Evolutionary conservation across 1,140 invertebrate genomes (phyloP).

Genomic region (Drosophila ambigua): DNA sequence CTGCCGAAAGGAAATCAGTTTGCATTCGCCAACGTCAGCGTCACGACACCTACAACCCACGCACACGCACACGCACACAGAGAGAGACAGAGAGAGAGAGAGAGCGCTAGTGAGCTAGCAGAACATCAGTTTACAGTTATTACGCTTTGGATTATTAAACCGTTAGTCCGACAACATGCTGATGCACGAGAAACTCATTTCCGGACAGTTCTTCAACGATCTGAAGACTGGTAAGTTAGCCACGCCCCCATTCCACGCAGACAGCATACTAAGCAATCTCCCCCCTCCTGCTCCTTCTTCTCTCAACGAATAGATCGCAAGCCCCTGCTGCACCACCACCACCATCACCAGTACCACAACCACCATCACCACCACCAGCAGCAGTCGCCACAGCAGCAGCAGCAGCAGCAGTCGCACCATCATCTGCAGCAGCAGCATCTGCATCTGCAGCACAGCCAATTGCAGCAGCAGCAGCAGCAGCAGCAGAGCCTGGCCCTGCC

Average conservation of each 20-base stretch:
- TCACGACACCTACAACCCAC: conserved; percentile 11
- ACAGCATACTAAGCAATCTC: background rate
- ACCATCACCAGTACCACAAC: conserved; percentile 55
- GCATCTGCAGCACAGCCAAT: conserved; percentile 43
- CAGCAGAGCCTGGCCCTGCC: conserved; percentile 39
- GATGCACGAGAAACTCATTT: conserved; percentile 80
- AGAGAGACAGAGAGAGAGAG: background rate
- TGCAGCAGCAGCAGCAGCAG: conserved; percentile 32
- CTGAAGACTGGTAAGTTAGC: conserved; percentile 77
- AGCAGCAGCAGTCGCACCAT: conserved; percentile 43
- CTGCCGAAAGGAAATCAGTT: conserved; percentile 65
- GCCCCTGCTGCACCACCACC: conserved; percentile 66
- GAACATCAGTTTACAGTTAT: conserved; percentile 22
- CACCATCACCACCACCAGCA: conserved; percentile 55
- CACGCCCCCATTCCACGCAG: conserved; percentile 15
- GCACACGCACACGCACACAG: conserved; percentile 3
- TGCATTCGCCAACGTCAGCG: conserved; percentile 68
- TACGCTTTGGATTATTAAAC: conserved; percentile 53
- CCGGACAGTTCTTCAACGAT: conserved; percentile 76
- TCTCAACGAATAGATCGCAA: conserved; percentile 58
- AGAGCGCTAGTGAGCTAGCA: conserved; percentile 4
- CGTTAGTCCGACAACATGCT: conserved; percentile 48
- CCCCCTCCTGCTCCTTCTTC: background rate
- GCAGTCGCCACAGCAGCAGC: conserved; percentile 35
- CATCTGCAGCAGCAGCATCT: conserved; percentile 47